Percentiles rank a stretch among this genome's conserved stretches.
Evolutionary conservation across 2,113 vertebrate species (phyloP).

Genomic region (Taurulus bubalis): DNA sequence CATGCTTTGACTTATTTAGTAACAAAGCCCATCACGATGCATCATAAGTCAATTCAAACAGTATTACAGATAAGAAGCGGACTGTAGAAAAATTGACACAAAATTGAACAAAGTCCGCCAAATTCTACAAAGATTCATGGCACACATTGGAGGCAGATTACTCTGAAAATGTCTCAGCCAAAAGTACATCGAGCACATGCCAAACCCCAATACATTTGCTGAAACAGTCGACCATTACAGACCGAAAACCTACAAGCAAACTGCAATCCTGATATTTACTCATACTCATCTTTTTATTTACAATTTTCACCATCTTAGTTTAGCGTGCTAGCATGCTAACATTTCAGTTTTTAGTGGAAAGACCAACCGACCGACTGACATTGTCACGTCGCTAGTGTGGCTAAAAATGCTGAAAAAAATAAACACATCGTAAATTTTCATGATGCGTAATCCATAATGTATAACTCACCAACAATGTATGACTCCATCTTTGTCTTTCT

Average conservation of each 20-base stretch:
- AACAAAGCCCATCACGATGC: neutral
- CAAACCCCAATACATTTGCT: slow-evolving; percentile 10
- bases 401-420: neutral
- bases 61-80: slow-evolving; percentile 1
- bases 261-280: neutral
- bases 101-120: slow-evolving; percentile 14
- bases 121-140: slow-evolving; percentile 8
- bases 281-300: no score
- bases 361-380: neutral
- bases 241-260: slow-evolving; percentile 1
- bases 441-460: neutral
- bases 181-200: neutral
- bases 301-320: no score
- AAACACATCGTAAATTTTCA: neutral
- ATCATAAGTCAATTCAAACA: slow-evolving; percentile 12
- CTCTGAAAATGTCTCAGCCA: neutral
- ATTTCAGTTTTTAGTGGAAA: neutral
- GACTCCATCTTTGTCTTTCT: neutral
- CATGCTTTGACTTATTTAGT: neutral
- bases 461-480: neutral
- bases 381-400: neutral
- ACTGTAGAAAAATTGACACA: neutral
- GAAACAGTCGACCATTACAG: neutral
- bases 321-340: neutral
- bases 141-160: slow-evolving; percentile 19